Evolutionary conservation across 2,888 invertebrate genomes (phyloP).

Genomic region (Dendrolimus houi): DNA sequence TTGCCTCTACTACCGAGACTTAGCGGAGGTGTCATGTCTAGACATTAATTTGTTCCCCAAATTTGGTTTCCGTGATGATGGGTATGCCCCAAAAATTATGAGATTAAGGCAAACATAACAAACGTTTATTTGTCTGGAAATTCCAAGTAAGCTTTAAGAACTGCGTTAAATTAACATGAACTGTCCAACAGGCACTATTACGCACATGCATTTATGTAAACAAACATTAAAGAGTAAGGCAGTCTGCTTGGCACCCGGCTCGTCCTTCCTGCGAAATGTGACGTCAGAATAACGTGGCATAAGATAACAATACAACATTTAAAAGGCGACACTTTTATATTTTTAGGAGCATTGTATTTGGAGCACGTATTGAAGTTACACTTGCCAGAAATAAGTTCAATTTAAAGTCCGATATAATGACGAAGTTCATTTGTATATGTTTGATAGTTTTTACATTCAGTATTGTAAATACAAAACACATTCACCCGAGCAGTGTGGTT

Average conservation of each 20-base stretch:
- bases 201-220: neutral
- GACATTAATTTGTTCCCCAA: too few species aligned
- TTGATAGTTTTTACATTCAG: constrained; percentile 17
- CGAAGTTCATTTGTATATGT: constrained; percentile 18
- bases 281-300: constrained; percentile 19
- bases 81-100: too few species aligned
- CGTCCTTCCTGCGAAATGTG: constrained; percentile 14
- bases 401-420: constrained; percentile 13
- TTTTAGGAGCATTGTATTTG: constrained; percentile 1
- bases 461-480: constrained; percentile 28
- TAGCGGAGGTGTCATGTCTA: too few species aligned
- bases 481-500: constrained; percentile 29
- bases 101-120: too few species aligned
- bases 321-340: constrained; percentile 23
- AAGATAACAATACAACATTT: constrained; percentile 31
- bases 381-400: neutral
- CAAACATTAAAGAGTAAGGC: neutral
- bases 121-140: too few species aligned
- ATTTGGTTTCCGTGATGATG: too few species aligned
- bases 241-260: constrained; percentile 8
- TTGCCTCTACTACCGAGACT: too few species aligned
- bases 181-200: neutral
- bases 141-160: too few species aligned
- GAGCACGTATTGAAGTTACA: neutral
- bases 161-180: too few species aligned